Evolutionary conservation across 2,888 invertebrate genomes (phyloP).

Genomic region (Drosophila macrospina): DNA sequence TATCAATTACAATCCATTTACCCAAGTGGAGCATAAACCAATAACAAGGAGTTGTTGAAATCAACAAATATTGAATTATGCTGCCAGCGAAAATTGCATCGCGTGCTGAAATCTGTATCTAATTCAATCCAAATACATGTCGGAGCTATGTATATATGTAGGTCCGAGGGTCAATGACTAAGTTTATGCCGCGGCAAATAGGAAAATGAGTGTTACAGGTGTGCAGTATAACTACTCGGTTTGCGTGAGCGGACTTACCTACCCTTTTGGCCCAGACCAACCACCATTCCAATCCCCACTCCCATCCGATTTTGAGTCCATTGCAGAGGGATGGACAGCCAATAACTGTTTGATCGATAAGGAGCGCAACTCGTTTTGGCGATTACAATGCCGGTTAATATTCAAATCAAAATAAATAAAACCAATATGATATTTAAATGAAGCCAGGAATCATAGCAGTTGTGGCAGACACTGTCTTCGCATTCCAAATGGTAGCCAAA

Average conservation of each 20-base stretch:
- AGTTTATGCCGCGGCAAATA: constrained; percentile 29
- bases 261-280: constrained; percentile 9
- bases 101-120: constrained; percentile 37
- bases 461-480: constrained; percentile 52
- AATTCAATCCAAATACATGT: constrained; percentile 33
- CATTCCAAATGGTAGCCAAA: constrained; percentile 38
- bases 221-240: constrained; percentile 22
- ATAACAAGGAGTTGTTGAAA: constrained; percentile 20
- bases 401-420: constrained; percentile 71
- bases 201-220: constrained; percentile 52
- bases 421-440: constrained; percentile 62
- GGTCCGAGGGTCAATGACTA: constrained; percentile 70
- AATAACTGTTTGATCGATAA: constrained; percentile 77
- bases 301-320: constrained; percentile 9
- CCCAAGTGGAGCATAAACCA: constrained; percentile 22
- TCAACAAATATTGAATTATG: constrained; percentile 48
- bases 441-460: constrained; percentile 28
- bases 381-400: constrained; percentile 69
- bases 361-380: constrained; percentile 50
- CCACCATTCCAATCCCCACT: neutral
- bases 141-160: constrained; percentile 27
- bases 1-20: constrained; percentile 1
- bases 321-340: constrained; percentile 54
- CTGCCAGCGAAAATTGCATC: constrained; percentile 36
- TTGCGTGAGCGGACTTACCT: constrained; percentile 31